Conservation (phyloP, 1,140 invertebrate genomes). For the Leguminivora glycinivorella region DNA sequence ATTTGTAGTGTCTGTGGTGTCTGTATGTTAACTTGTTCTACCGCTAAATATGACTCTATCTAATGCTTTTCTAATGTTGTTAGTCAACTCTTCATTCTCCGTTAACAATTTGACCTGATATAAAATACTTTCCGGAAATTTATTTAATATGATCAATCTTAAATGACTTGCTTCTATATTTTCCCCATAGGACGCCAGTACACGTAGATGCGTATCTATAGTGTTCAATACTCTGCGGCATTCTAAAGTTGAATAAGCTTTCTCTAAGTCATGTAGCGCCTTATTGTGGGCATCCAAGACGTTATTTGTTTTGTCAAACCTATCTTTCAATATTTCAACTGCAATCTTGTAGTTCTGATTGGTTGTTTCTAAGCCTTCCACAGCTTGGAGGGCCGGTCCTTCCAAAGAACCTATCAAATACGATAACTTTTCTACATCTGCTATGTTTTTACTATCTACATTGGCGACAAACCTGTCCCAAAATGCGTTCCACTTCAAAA, state of each 20-base stretch:
- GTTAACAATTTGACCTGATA: background rate
- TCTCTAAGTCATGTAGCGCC: too few species aligned
- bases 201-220: background rate
- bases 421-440: too few species aligned
- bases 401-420: too few species aligned
- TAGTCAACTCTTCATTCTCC: background rate
- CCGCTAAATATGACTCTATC: background rate
- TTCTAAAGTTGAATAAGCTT: background rate
- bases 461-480: too few species aligned
- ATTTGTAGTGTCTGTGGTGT: background rate
- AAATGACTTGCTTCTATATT: background rate
- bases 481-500: too few species aligned
- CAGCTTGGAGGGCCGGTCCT: too few species aligned
- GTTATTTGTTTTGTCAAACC: too few species aligned
- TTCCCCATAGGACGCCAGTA: background rate
- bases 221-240: background rate
- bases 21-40: background rate
- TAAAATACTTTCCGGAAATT: slow-evolving; percentile 14
- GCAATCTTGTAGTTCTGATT: too few species aligned
- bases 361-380: too few species aligned
- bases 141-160: background rate
- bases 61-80: background rate
- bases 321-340: too few species aligned
- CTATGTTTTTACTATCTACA: too few species aligned
- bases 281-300: too few species aligned